Percentiles rank a stretch among this genome's conserved stretches.
phyloP scores from a whole-genome alignment of 2,113 vertebrate species.

The Empidonax traillii region DNA sequence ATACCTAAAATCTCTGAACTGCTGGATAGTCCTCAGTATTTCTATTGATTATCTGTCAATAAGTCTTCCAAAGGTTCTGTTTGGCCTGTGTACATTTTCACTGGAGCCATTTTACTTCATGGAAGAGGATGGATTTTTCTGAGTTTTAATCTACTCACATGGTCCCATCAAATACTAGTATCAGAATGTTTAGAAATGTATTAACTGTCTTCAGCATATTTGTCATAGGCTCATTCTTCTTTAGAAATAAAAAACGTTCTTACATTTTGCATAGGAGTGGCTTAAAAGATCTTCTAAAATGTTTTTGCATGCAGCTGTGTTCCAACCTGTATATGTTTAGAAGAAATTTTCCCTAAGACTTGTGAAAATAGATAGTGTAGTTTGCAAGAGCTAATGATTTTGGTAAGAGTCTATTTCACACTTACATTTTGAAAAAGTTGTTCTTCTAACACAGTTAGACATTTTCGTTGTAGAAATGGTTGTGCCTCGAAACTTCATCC shows the following conservation, averaged over 20 bases:
- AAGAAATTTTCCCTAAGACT: neutral
- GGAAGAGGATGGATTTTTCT: neutral
- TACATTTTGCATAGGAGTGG: neutral
- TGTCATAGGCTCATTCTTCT: neutral
- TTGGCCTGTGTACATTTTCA: neutral
- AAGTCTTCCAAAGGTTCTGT: neutral
- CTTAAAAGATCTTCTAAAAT: neutral
- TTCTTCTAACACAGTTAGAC: neutral
- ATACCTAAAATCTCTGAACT: neutral
- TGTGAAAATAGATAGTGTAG: neutral
- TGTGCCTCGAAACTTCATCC: neutral
- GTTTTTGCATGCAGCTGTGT: neutral
- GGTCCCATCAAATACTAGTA: neutral
- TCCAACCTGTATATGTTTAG: neutral
- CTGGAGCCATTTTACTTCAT: neutral
- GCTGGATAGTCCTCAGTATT: neutral
- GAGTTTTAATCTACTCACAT: neutral
- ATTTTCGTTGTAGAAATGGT: neutral
- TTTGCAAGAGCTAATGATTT: neutral
- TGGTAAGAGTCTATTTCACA: neutral
- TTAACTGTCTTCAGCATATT: neutral
- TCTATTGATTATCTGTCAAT: neutral
- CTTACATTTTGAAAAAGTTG: neutral
- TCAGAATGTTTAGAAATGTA: neutral
- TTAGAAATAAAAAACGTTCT: neutral